phyloP scores from a whole-genome alignment of 2,113 vertebrate genomes.

The Dipodomys stephensi region DNA sequence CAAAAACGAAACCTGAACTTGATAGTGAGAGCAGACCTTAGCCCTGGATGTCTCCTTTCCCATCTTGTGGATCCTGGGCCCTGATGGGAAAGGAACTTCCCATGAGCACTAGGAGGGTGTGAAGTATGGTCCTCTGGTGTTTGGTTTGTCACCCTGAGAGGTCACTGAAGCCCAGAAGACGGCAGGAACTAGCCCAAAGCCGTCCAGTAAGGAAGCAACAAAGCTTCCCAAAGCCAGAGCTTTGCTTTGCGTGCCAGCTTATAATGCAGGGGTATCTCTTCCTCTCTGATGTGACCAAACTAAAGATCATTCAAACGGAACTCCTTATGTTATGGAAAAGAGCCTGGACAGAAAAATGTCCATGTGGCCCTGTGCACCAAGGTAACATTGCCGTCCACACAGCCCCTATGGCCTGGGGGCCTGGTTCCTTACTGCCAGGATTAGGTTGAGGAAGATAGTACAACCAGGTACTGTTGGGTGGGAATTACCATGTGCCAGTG shows the following conservation, averaged over 20 bases:
- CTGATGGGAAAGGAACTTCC: slow-evolving; percentile 13
- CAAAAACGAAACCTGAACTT: slow-evolving; percentile 31
- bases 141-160: slow-evolving; percentile 13
- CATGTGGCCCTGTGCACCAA: not conserved
- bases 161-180: not conserved
- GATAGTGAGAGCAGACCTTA: not conserved
- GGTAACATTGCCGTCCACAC: accelerated
- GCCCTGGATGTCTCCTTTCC: not conserved
- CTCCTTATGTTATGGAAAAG: not conserved
- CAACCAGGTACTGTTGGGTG: not conserved
- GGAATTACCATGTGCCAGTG: not conserved
- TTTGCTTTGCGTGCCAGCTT: not conserved
- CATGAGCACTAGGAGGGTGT: not conserved
- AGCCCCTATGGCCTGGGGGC: accelerated
- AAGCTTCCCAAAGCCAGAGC: not conserved
- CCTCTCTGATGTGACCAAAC: not conserved
- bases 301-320: not conserved
- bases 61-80: not conserved
- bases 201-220: not conserved
- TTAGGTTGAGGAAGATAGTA: not conserved
- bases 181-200: not conserved
- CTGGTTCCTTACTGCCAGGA: not conserved
- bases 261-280: not conserved
- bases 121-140: not conserved
- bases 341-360: slow-evolving; percentile 20